Percentiles rank a stretch among this genome's conserved stretches.
These are phyloP conservation scores for Stenodema calcarata DNA, from an alignment of 2,888 invertebrate genomes.

Conservation along the genomic window DNA sequence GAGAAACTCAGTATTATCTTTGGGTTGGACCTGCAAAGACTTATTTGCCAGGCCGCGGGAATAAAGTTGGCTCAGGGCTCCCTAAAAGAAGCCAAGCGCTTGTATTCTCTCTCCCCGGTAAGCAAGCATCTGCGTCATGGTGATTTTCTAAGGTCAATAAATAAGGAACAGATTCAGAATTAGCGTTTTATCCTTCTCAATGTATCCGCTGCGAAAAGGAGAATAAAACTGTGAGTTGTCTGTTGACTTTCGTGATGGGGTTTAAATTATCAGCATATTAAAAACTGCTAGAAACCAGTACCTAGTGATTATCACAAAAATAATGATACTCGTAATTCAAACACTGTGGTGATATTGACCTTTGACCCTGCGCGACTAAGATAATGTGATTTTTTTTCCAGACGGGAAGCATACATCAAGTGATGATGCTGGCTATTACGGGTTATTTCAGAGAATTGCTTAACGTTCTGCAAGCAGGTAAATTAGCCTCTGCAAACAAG, in stretches of 20 bases:
- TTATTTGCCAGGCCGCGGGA: slow-evolving; percentile 78
- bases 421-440: slow-evolving; percentile 49
- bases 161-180: not conserved
- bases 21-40: slow-evolving; percentile 70
- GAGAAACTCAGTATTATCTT: slow-evolving; percentile 68
- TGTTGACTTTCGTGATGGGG: no score
- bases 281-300: no score
- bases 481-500: slow-evolving; percentile 32
- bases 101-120: slow-evolving; percentile 78
- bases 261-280: no score
- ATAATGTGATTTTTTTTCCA: no score
- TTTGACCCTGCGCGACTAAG: no score
- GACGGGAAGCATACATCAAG: slow-evolving; percentile 47
- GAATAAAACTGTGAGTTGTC: no score
- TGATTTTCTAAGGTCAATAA: no score
- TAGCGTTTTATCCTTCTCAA: no score
- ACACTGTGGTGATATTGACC: no score
- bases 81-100: slow-evolving; percentile 77
- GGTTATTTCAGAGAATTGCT: slow-evolving; percentile 50
- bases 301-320: no score
- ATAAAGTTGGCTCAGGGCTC: slow-evolving; percentile 76
- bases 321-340: not conserved
- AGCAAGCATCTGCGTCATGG: no score
- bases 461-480: slow-evolving; percentile 34
- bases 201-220: no score